Evolutionary conservation across 1,140 invertebrate genomes (phyloP).

Genomic region (Dryas iulia): DNA sequence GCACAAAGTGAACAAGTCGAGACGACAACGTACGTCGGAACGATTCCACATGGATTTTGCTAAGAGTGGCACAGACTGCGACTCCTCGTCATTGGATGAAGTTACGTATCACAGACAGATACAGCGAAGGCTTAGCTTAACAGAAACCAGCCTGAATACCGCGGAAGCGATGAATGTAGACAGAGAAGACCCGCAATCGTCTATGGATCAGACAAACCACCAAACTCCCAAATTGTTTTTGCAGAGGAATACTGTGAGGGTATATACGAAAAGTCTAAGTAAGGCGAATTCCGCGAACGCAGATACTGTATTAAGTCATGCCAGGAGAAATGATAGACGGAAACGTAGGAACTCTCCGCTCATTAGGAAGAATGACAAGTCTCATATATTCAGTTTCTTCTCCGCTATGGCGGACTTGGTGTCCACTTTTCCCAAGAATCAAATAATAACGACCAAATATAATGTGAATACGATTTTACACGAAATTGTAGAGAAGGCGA

Average conservation of each 20-base stretch:
- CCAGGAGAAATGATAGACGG: background rate
- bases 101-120: too few relatives aligned
- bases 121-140: background rate
- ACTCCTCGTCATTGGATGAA: background rate
- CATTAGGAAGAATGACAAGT: background rate
- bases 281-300: fast-evolving
- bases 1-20: background rate
- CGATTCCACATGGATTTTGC: background rate
- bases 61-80: background rate
- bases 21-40: background rate
- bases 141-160: background rate
- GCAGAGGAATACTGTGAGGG: too few relatives aligned
- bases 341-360: background rate
- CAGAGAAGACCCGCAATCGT: background rate
- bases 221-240: background rate
- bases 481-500: background rate
- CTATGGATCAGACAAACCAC: background rate
- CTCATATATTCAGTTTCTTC: background rate
- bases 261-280: background rate
- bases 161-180: background rate
- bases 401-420: background rate
- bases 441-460: background rate
- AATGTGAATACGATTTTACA: background rate
- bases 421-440: background rate
- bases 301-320: background rate